Base-by-base conservation (phyloP, 2,797 vertebrate genomes). In the Notamacropus eugenii region DNA sequence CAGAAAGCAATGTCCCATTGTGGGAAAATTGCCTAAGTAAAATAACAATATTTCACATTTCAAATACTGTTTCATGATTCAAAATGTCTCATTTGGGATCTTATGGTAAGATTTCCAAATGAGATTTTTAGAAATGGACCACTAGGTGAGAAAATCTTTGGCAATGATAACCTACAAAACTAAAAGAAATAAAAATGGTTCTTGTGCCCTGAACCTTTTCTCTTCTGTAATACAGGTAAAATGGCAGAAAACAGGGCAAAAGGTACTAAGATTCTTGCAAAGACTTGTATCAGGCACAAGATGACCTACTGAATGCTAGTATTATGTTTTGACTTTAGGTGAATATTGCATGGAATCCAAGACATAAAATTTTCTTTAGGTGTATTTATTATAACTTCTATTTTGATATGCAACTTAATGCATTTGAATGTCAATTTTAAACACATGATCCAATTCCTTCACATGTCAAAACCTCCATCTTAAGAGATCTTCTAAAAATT, bases 1-100 rank as follows among this genome's bases (percentile, higher is more conserved):
- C 93, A 96, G 96, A 98, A 96, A 82, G 93, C 82, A 96, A 74
- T 62, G 55, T 95, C 93, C 92, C 54, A 92, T 82, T 58, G 90
- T 0, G 90, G 94, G 94, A 96, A 97, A 98, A 96, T 54, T 96
- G 67, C 90, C 57, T 90, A 40, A 58, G 82, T 95, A 29, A 93
- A 6, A 54, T 67, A 52, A 62, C 27, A 56, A 34, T 31, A 12
- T 31, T 46, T 93, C 19, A 67, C 92, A 34, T 97, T 90, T 62
- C 22, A 54, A 1, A 59, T 57, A 2, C 50, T 90, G 55, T 24
- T 92, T 94, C 82, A 22, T 67, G 52, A 14, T 96, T 90, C 82
- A 67, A 74, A 90, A 24, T 95, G 3, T 3, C 31, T 95, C 82
- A 46, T 90, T 95, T 90, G 74, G 2, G 34, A 90, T 93, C 9